Evolutionary conservation across 1,140 invertebrate genomes (phyloP).

Genomic region (Drosophila melanogaster): Release_6_plus_ISO1_MT NC_004354.4:3895001-3895500

Average conservation of each 20-base stretch:
- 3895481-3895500: neutral
- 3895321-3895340: neutral
- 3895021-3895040: neutral
- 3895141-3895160: constrained; percentile 17
- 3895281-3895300: neutral
- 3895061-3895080: neutral
- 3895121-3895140: constrained; percentile 1
- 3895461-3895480: neutral
- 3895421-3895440: neutral
- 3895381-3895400: neutral
- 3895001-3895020: neutral
- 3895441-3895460: neutral
- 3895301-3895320: neutral
- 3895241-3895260: neutral
- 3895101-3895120: neutral
- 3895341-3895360: neutral
- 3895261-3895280: neutral
- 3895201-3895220: constrained; percentile 6
- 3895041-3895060: constrained; percentile 4
- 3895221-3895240: neutral
- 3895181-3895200: constrained; percentile 62
- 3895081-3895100: neutral
- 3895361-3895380: neutral
- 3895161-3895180: constrained; percentile 17
- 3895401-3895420: neutral